Percentiles rank a stretch among this genome's conserved stretches.
phyloP scores from a whole-genome alignment of 1,140 invertebrate species.

The Lepidurus packardi region DNA sequence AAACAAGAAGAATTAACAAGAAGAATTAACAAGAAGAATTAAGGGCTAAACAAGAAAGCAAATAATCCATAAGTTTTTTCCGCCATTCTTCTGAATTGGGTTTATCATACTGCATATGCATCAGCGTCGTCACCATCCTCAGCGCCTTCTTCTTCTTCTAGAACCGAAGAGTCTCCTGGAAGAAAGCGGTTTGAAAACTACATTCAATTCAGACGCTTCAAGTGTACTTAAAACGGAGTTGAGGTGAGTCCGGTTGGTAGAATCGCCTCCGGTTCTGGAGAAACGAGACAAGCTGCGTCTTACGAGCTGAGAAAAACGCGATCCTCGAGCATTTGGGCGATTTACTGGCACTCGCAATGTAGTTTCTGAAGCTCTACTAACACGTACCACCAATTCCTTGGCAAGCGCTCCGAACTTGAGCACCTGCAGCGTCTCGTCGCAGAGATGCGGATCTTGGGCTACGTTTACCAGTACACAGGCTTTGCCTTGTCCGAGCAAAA shows the following conservation, averaged over 20 bases:
- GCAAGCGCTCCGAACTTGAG: constrained; percentile 68
- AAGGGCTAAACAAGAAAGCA: too few species aligned
- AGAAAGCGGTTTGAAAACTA: too few species aligned
- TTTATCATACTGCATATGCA: neutral
- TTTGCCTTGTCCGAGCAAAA: constrained; percentile 60
- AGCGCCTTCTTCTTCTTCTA: neutral
- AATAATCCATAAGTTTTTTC: neutral
- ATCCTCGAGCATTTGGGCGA: neutral
- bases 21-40: too few species aligned
- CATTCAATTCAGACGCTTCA: too few species aligned
- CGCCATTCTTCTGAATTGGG: neutral
- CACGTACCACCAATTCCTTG: constrained; percentile 49
- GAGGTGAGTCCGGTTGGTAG: neutral
- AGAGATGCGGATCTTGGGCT: constrained; percentile 60
- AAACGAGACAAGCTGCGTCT: neutral
- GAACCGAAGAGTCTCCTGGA: neutral
- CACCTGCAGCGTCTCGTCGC: constrained; percentile 73
- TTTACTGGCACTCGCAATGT: neutral
- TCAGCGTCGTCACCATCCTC: constrained; percentile 9
- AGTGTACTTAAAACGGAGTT: neutral
- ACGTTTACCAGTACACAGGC: constrained; percentile 77
- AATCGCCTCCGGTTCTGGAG: neutral
- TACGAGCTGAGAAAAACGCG: neutral
- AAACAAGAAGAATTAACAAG: neutral
- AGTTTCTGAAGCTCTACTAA: neutral